phyloP scores from a whole-genome alignment of 2,888 invertebrate species.

The Trilocha varians region DNA sequence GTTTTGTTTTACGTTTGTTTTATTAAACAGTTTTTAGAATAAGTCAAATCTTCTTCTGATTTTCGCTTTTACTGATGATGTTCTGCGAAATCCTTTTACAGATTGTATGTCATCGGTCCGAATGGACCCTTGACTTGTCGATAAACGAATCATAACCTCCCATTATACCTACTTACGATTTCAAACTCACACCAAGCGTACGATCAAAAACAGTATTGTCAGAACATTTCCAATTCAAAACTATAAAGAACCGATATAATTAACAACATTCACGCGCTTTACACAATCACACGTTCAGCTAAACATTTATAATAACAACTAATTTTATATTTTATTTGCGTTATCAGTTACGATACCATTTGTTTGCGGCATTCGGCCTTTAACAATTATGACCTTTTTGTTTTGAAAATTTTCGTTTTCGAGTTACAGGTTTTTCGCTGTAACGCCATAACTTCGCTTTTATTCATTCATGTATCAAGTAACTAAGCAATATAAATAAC shows the following conservation, averaged over 20 bases:
- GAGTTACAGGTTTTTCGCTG: no score
- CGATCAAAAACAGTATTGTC: constrained; percentile 34
- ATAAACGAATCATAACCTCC: no score
- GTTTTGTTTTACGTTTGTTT: no score
- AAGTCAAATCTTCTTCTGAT: no score
- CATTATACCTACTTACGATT: no score
- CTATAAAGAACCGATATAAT: constrained; percentile 43
- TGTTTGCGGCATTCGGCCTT: constrained; percentile 52
- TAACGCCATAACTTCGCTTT: no score
- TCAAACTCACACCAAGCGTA: no score
- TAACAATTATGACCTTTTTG: no score
- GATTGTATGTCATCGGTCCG: constrained; percentile 5
- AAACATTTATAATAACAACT: constrained; percentile 73
- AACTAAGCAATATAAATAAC: constrained; percentile 71
- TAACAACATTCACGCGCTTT: constrained; percentile 62
- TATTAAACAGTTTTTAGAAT: no score
- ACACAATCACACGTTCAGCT: constrained; percentile 67
- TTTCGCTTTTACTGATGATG: not conserved
- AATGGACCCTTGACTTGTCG: no score
- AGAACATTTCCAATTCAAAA: constrained; percentile 10
- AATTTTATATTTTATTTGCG: constrained; percentile 55
- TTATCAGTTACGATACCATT: constrained; percentile 57
- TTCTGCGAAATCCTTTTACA: constrained; percentile 2
- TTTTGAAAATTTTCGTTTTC: constrained; percentile 40
- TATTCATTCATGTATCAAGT: no score